phyloP scores from a whole-genome alignment of 2,797 vertebrate genomes.

The Acanthurus lineatus region DNA sequence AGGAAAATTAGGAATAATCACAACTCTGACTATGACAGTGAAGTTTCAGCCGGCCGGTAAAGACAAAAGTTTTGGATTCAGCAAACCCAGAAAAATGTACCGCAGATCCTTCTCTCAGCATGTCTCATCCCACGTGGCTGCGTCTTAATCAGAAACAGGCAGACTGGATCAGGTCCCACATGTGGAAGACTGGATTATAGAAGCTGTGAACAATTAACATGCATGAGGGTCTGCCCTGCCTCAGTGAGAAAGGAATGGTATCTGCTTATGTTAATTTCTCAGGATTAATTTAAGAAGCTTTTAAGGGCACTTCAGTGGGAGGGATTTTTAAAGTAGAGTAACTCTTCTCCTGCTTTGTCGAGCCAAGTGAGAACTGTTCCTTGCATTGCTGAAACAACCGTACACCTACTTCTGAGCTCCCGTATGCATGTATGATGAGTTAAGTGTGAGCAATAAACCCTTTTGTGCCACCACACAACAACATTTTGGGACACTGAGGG shows the following conservation, averaged over 20 bases:
- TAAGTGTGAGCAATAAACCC: slow-evolving; percentile 25
- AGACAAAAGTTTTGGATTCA: slow-evolving; percentile 62
- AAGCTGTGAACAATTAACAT: slow-evolving; percentile 82
- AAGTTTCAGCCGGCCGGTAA: slow-evolving; percentile 54
- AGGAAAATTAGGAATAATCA: slow-evolving; percentile 74
- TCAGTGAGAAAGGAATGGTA: slow-evolving; percentile 65
- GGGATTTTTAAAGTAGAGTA: slow-evolving; percentile 52
- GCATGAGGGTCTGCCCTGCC: slow-evolving; percentile 66
- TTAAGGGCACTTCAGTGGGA: slow-evolving; percentile 61
- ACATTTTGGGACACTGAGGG: slow-evolving; percentile 33
- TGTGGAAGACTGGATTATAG: slow-evolving; percentile 74
- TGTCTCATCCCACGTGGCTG: slow-evolving; percentile 58
- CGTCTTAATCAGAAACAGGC: slow-evolving; percentile 80
- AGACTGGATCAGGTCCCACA: slow-evolving; percentile 69
- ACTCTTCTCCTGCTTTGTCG: slow-evolving; percentile 46
- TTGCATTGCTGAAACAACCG: slow-evolving; percentile 16
- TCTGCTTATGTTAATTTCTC: slow-evolving; percentile 76
- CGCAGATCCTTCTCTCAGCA: slow-evolving; percentile 53
- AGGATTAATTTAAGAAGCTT: slow-evolving; percentile 79
- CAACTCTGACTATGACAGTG: slow-evolving; percentile 50
- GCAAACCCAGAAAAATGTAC: slow-evolving; percentile 54
- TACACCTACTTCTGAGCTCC: slow-evolving; percentile 4
- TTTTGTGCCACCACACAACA: slow-evolving; percentile 40
- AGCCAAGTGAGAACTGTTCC: slow-evolving; percentile 25
- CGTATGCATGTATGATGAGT: slow-evolving; percentile 34